phyloP scores from a whole-genome alignment of 2,888 invertebrate genomes.

The Andrena camellia region DNA sequence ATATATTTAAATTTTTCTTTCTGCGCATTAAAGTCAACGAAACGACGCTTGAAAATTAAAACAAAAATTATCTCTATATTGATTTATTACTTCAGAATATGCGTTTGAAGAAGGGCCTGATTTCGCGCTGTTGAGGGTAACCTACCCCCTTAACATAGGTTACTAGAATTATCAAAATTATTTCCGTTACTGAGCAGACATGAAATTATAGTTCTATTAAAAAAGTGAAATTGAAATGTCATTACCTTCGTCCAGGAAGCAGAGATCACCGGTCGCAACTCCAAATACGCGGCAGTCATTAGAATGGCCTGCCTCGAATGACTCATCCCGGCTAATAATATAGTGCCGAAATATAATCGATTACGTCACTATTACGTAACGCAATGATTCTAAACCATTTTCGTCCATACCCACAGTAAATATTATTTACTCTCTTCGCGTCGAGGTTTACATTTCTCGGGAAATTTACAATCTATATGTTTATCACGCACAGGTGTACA shows the following conservation, averaged over 20 bases:
- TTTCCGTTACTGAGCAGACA: neutral
- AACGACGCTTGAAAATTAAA: no score
- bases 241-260: neutral
- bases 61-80: no score
- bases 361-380: conserved; percentile 45
- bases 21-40: no score
- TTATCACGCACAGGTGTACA: conserved; percentile 25
- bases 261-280: neutral
- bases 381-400: neutral
- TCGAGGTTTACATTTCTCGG: neutral
- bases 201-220: neutral
- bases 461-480: neutral
- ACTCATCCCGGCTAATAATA: conserved; percentile 50
- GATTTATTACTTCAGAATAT: no score
- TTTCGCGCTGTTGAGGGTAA: no score
- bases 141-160: no score
- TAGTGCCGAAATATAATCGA: conserved; percentile 49
- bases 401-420: neutral
- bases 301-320: conserved; percentile 26
- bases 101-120: no score
- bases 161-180: neutral
- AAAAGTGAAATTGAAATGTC: neutral
- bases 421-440: no score
- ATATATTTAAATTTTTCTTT: no score
- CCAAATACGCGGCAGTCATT: conserved; percentile 28